Evolutionary conservation across 2,113 vertebrate genomes (phyloP), one percentile per base, ranked within the genome.

Genomic region (Nannobrachium achirus): DNA sequence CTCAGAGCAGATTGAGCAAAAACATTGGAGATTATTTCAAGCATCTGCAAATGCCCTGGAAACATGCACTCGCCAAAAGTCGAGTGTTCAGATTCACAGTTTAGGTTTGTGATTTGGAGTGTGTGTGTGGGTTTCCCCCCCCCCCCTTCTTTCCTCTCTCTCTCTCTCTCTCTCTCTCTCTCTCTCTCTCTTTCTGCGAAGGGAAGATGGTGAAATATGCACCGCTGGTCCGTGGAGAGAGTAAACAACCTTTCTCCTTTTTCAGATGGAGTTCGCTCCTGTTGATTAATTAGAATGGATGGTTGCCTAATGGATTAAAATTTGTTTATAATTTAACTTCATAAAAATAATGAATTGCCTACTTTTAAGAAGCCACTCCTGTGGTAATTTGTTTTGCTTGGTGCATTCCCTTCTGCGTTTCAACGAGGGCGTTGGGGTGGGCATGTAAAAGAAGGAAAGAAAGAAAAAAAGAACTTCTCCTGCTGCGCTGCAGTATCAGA

Each of bases 1-100:
- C 97, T 97, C 95, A 93, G 95, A 98, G 97, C 98, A 99, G 98
- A 99, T 98, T 99, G 98, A 98, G 95, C 94, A 97, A 98, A 99
- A 98, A 98, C 96, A 98, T 98, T 97, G 96, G 96, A 98, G 96
- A 99, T 99, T 98, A 99, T 99, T 92, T 96, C 93, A 92, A 98
- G 96, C 98, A 99, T 99, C 97, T 99, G 98, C 96, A 99, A 97
- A 97, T 96, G 94, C 95, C 95, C 95, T 95, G 95, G 94, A 98
- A 98, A 96, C 96, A 96, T 96, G 94, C 94, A 92, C 73, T 91
- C 94, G 95, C 93, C 93, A 95, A 96, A 95, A 94, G 95, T 94
- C 89, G 94, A 97, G 95, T 95, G 95, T 93, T 94, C 92, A 93
- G 83, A 93, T 92, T 92, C 93, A 92, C 91, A 93, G 91, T 92